Conservation (phyloP, 2,797 vertebrate species). For the Lepus oiostolus region DNA sequence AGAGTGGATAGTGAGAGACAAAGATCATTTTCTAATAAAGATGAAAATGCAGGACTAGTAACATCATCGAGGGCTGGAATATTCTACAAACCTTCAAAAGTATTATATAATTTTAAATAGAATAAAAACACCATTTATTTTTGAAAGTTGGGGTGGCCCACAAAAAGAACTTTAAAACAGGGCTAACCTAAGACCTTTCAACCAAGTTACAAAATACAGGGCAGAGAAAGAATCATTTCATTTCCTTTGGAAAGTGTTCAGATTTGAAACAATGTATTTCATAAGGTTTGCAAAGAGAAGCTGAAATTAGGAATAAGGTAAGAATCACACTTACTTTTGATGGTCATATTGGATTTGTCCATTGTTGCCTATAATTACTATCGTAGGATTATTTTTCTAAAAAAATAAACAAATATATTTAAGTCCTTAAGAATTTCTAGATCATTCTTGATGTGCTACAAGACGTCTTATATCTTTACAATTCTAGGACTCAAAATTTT, state of each 20-base stretch:
- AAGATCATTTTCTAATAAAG: slow-evolving; percentile 1
- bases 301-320: slow-evolving; percentile 34
- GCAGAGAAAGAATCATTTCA: neutral
- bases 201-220: neutral
- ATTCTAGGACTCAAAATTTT: slow-evolving; percentile 16
- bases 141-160: slow-evolving; percentile 21
- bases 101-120: neutral
- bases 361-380: slow-evolving; percentile 97
- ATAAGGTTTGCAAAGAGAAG: slow-evolving; percentile 50
- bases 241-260: slow-evolving; percentile 16
- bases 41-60: neutral
- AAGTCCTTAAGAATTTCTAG: slow-evolving; percentile 22
- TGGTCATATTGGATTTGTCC: slow-evolving; percentile 97
- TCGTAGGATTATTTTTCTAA: slow-evolving; percentile 98
- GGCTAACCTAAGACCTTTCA: slow-evolving; percentile 11
- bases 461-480: neutral
- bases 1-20: neutral
- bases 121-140: neutral
- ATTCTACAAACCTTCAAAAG: neutral
- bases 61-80: neutral
- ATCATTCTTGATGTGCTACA: slow-evolving; percentile 3
- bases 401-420: slow-evolving; percentile 74
- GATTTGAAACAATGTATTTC: slow-evolving; percentile 60
- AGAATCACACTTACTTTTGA: slow-evolving; percentile 93
- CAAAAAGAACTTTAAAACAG: slow-evolving; percentile 1